Base-by-base conservation (phyloP, 2,888 invertebrate genomes). In the Augiades crinisus region DNA sequence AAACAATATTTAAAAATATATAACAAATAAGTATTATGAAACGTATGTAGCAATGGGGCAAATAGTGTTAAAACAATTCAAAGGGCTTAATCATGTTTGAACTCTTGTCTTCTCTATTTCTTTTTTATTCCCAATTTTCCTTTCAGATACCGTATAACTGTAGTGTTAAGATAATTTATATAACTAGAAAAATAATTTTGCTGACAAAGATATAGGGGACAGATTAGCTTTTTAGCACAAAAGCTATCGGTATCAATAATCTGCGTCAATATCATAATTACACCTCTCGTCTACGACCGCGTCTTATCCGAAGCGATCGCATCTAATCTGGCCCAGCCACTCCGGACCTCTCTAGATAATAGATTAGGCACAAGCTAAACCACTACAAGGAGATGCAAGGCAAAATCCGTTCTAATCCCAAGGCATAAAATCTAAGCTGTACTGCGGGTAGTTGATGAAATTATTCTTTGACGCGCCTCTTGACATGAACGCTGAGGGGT, bases 321-420 rank as follows among this genome's bases (percentile, higher is more conserved):
- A 56, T 56, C 45, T 27, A 40, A 55, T 57, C 57, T 33, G 46
- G 22, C 44, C 21, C 47, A 47, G 51, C 37, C 53, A 36, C 54
- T 54, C 30, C 27, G 17, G 33, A 6, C 41, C 49, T 50, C 53
- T 36, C 19, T 8, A 55, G 55, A 53, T 57, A 44, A 45, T 43
- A 49, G 57, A 57, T 57, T 38, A 46, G 53, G 54, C 56, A 55
- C 57, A 55, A 40, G 49, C 49, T 36, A 22, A 38, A 22, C 47
- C 41, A 33, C 47, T 50, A 27, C 19, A 36, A 24, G n/a, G 16
- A n/a, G 5, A 2, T 24, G 7, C 49, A 27, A 19, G 24, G 5
- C n/a, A 41, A 50, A 50, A 27, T 14, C 27, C 17, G 24, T 36
- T 22, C 12, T 41, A 34, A 12, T 1, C 7, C 4, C 21, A n/a